Evolutionary conservation across 2,113 vertebrate genomes (phyloP), one percentile per base, ranked within the genome.

Genomic region (Sinocyclocheilus anophthalmus): DNA sequence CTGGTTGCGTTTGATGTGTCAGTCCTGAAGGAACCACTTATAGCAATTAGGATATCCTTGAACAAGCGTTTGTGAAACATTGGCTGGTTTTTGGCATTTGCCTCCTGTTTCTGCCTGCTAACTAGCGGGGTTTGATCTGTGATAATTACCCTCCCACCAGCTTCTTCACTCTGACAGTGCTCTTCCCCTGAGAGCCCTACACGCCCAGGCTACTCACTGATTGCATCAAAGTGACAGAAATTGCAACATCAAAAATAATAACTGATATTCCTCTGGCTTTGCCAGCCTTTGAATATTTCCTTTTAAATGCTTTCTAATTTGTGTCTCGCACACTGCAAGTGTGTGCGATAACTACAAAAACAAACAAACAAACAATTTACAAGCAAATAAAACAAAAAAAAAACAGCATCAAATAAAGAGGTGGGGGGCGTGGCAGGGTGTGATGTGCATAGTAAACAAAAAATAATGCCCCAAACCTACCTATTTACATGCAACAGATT

Each of bases 1-100:
- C 93, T 92, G 94, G 93, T 94, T 93, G 94, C 93, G 95, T 97
- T 97, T 97, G 96, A 97, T 98, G 96, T 96, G 95, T 94, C 93
- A 95, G 94, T 95, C 94, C 95, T 94, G 93, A 95, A 97, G 95
- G 95, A 98, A 95, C 96, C 97, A 98, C 97, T 99, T 97, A 97
- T 90, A 96, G 96, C 97, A 98, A 98, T 99, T 99, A 98, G 96
- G 96, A 97, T 97, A 97, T 98, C 97, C 96, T 98, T 96, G 97
- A 98, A 97, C 96, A 96, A 97, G 96, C 96, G 95, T 98, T 98
- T 97, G 96, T 95, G 94, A 96, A 97, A 95, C 95, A 95, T 94
- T 96, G 96, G 95, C 96, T 98, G 95, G 95, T 96, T 95, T 95
- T 95, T 94, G 91, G 92, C 94, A 95, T 96, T 97, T 96, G 95